Conservation (phyloP, 2,113 vertebrate genomes). For the Colinus virginianus region DNA sequence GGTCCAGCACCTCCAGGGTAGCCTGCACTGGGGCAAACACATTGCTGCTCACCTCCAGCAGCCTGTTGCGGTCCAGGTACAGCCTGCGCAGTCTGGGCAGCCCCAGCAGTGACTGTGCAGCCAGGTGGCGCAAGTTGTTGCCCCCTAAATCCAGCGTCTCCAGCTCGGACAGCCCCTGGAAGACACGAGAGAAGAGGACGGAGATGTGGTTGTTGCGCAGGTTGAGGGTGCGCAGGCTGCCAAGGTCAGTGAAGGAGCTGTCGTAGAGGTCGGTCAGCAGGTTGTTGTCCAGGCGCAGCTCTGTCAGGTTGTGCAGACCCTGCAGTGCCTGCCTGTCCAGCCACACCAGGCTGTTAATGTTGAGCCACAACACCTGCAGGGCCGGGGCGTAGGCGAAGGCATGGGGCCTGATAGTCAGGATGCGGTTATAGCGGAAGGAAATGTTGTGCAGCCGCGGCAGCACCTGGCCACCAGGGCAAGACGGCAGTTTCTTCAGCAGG, state of each 20-base stretch:
- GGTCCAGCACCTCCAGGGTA: conserved; percentile 60
- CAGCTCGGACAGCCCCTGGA: conserved; percentile 71
- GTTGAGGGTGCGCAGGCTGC: conserved; percentile 78
- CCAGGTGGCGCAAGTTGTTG: conserved; percentile 81
- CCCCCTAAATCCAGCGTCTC: conserved; percentile 82
- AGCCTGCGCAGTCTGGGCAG: conserved; percentile 76
- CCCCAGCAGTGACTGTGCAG: conserved; percentile 70
- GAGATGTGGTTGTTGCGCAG: conserved; percentile 84
- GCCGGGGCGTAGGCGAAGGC: conserved; percentile 78
- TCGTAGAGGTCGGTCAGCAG: conserved; percentile 81
- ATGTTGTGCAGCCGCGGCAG: conserved; percentile 41
- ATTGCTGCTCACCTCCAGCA: conserved; percentile 27
- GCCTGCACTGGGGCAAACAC: neutral
- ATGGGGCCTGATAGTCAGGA: conserved; percentile 13
- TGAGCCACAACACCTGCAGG: conserved; percentile 72
- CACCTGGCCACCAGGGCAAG: neutral
- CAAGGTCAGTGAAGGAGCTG: conserved; percentile 74
- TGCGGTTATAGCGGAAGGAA: conserved; percentile 84
- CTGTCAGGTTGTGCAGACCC: conserved; percentile 70
- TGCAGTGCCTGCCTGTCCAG: conserved; percentile 69
- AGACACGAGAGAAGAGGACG: conserved; percentile 80
- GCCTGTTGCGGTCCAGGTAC: conserved; percentile 83
- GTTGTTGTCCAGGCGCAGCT: conserved; percentile 87
- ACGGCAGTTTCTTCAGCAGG: conserved; percentile 16
- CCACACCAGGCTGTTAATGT: conserved; percentile 83